Evolutionary conservation across 2,888 invertebrate species (phyloP), one percentile per base, ranked within the genome.

Genomic region (Catotricha subobsoleta): DNA sequence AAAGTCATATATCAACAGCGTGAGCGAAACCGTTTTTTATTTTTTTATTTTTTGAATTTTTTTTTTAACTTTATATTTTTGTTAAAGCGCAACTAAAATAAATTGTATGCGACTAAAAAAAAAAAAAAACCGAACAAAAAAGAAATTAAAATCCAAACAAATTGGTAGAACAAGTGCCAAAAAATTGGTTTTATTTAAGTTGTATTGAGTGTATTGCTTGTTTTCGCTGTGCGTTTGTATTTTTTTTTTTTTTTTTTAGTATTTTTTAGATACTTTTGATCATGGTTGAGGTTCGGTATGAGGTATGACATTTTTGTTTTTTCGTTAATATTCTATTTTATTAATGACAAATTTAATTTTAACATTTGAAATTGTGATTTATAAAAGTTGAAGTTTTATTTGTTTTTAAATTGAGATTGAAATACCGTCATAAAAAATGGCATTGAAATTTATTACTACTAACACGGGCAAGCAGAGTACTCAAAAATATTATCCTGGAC

Each of bases 101-200:
- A 10, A 18, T 6, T 33, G 4, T 16, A 15, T 15, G 3, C 5
- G 6, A 12, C 3, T 34, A 21, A 20, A 34, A 34, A 7, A 12
- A 13, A 20, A 21, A 20, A n/a, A n/a, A n/a, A n/a, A n/a, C n/a
- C 16, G 16, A 23, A 13, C 21, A 28, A 28, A 28, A 28, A 28
- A 28, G 10, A 28, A 36, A 25, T 36, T 36, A 23, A 21, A 36
- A 9, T 36, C 23, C 36, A 36, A 36, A 36, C 23, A 21, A 20
- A 16, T n/a, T 34, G 34, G 21, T 16, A 8, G 16, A 36, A 25
- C 21, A 36, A 25, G 25, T 10, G 21, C 23, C 23, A 21, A 36
- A 36, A 25, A 25, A 36, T 23, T 23, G 25, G 36, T 36, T 36
- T 21, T 36, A 25, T 20, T 36, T 34, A 34, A 33, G 16, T 33